A percentile compares a stretch with the other conserved stretches of the same genome.
These are phyloP conservation scores for Meteorus cinctellus DNA, from an alignment of 2,888 invertebrate genomes.

Conservation along the genomic window DNA sequence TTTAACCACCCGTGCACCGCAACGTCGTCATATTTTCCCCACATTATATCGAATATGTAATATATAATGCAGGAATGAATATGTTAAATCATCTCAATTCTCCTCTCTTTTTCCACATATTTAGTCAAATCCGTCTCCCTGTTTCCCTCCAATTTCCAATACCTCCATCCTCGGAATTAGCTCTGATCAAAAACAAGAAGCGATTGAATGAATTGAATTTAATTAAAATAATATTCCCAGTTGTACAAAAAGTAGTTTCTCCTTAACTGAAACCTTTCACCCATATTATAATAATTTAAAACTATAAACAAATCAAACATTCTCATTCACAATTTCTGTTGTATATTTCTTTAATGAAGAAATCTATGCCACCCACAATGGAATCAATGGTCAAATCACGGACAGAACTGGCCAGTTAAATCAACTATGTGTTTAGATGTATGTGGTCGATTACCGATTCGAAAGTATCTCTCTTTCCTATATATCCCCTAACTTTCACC, in stretches of 20 bases:
- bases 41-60: not conserved
- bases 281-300: not conserved
- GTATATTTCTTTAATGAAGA: not conserved
- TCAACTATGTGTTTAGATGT: not conserved
- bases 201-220: too few species aligned
- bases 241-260: too few species aligned
- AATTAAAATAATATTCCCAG: too few species aligned
- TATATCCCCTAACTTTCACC: slow-evolving; percentile 47
- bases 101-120: not conserved
- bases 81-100: not conserved
- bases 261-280: too few species aligned
- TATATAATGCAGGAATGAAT: not conserved
- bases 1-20: slow-evolving; percentile 19
- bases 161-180: too few species aligned
- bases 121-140: not conserved
- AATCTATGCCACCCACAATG: slow-evolving; percentile 25
- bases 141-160: too few species aligned
- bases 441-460: slow-evolving; percentile 39
- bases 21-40: not conserved
- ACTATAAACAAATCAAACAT: slow-evolving; percentile 20
- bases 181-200: too few species aligned
- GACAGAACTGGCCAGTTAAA: not conserved
- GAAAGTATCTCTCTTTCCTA: slow-evolving; percentile 45
- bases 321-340: slow-evolving; percentile 25
- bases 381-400: slow-evolving; percentile 45